Base-by-base conservation (phyloP, 1,140 invertebrate genomes). In the Heliothis virescens region DNA sequence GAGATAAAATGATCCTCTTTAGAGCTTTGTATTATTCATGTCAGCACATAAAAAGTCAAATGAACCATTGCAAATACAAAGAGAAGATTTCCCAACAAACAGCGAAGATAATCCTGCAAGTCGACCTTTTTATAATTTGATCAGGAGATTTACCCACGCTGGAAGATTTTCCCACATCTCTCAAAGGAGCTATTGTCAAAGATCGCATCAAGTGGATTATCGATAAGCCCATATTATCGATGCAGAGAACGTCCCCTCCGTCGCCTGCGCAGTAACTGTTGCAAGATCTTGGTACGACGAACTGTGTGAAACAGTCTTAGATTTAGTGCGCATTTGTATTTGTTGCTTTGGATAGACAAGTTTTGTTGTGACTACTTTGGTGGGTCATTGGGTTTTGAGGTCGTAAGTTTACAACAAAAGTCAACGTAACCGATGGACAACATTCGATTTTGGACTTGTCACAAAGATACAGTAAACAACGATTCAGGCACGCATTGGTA, bases 211-310 rank as follows among this genome's bases (percentile, higher is more conserved):
- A 67, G 15, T 48, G 41, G 75, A 79, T 82, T 18, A 60, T 60
- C 76, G 69, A 82, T 79, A 82, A 77, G 69, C 41, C 9, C 75
- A n/a, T 47, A 74, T 75, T 80, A 53, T 1, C 57, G 47, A 82
- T 79, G 73, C 81, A 72, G 16, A 18, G 57, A 29, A n/a, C n/a
- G n/a, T n/a, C n/a, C n/a, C n/a, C n/a, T n/a, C 57, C 71, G 59
- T 52, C 48, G 72, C 62, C 60, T 79, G 60, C 52, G 67, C 71
- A 75, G 48, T 81, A 41, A 41, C 48, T 57, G 63, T 67, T 79
- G 77, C 57, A 15, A 50, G 50, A 75, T n/a, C 50, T 29, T 59
- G 16, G 75, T 59, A 48, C 55, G 72, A 65, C 57, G 72, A 79
- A 76, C 77, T 76, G 41, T 75, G 55, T 47, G n/a, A 55, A 53